Conservation (phyloP, 2,888 invertebrate genomes). For the Tenodera sinensis region DNA sequence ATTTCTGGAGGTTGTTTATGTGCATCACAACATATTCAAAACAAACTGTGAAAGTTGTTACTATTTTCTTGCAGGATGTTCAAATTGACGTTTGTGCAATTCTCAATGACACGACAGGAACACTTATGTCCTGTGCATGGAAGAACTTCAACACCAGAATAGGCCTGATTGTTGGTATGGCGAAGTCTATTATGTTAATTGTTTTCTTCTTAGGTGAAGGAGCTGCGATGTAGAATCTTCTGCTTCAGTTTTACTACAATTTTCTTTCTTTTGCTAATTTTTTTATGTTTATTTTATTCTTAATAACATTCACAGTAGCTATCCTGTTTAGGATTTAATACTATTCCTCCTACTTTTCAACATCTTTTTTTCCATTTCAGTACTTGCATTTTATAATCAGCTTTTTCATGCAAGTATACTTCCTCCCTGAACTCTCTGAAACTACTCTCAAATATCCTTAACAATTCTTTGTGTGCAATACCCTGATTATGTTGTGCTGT, state of each 20-base stretch:
- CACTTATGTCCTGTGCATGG: slow-evolving; percentile 89
- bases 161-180: slow-evolving; percentile 80
- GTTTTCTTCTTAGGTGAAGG: neutral
- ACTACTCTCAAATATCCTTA: too few species aligned
- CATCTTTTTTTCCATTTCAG: too few species aligned
- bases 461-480: neutral
- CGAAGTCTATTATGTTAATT: neutral
- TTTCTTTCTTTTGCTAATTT: neutral
- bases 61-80: slow-evolving; percentile 61
- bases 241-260: neutral
- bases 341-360: too few species aligned
- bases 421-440: too few species aligned
- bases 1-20: neutral
- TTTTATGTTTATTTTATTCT: neutral
- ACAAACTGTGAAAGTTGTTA: neutral
- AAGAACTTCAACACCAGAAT: slow-evolving; percentile 72
- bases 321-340: too few species aligned
- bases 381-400: too few species aligned
- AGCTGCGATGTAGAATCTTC: neutral
- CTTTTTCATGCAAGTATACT: too few species aligned
- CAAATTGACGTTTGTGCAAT: slow-evolving; percentile 83
- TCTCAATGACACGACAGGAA: slow-evolving; percentile 91
- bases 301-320: neutral
- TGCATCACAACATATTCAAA: neutral
- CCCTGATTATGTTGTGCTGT: too few species aligned